Conservation (phyloP, 2,797 vertebrate species). For the Myotis pilosus region DNA sequence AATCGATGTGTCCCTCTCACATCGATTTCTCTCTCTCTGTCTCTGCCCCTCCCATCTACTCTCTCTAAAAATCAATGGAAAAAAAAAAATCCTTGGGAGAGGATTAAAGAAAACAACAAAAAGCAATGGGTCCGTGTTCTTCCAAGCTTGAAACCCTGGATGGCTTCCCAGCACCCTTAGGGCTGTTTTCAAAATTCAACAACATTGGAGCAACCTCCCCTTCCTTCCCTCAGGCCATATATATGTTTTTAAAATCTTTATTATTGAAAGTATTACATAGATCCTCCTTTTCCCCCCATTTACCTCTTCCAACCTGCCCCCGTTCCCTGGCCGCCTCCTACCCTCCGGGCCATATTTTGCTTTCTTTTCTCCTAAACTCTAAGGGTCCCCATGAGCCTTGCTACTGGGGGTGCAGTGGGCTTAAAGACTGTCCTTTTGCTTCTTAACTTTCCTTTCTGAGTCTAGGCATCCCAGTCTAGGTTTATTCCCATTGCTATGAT, state of each 20-base stretch:
- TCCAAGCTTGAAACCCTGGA: not conserved
- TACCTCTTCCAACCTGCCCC: too few species aligned
- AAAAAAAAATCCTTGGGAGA: not conserved
- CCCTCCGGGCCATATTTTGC: not conserved
- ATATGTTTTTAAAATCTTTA: too few species aligned
- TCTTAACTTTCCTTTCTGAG: not conserved
- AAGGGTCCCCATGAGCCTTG: not conserved
- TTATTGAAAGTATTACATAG: too few species aligned
- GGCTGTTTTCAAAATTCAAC: not conserved
- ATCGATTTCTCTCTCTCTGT: not conserved
- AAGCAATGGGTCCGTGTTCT: not conserved
- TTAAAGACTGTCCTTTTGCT: not conserved
- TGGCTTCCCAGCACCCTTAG: not conserved
- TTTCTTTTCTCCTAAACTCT: not conserved
- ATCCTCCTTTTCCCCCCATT: too few species aligned
- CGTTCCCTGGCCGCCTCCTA: too few species aligned
- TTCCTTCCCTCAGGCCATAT: not conserved
- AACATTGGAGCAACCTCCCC: not conserved
- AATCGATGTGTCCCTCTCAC: not conserved
- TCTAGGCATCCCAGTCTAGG: not conserved
- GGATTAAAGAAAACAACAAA: not conserved
- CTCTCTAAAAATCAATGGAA: not conserved
- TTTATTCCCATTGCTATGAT: not conserved
- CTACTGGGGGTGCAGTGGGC: not conserved
- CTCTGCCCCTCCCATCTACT: not conserved